Evolutionary conservation across 2,888 invertebrate species (phyloP).

Genomic region (Ptychoptera albimana): DNA sequence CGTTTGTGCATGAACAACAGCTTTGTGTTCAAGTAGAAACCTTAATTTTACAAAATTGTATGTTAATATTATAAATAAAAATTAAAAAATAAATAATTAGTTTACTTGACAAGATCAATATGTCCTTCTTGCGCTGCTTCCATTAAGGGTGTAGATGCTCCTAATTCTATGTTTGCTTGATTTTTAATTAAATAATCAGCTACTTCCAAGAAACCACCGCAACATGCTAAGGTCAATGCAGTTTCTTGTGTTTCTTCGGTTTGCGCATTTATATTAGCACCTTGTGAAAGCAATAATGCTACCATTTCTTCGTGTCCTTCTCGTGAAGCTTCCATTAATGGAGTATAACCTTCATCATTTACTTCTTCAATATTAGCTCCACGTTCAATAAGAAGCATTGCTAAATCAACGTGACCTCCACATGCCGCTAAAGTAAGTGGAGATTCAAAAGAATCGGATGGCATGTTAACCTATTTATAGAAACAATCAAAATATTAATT

Average conservation of each 20-base stretch:
- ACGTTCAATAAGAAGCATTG: conserved; percentile 84
- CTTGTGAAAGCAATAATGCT: conserved; percentile 77
- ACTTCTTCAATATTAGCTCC: conserved; percentile 99
- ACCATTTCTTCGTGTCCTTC: conserved; percentile 99
- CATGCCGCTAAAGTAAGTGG: conserved; percentile 96
- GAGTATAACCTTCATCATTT: conserved; percentile 98
- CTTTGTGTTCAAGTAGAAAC: conserved; percentile 68
- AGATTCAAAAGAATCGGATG: conserved; percentile 97
- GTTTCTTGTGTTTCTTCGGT: conserved; percentile 99
- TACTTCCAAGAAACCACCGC: conserved; percentile 88
- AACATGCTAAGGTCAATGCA: conserved; percentile 83
- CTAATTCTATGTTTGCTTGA: conserved; percentile 87
- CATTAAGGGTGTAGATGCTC: conserved; percentile 94
- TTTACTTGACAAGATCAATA: conserved; percentile 52
- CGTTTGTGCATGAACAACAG: conserved; percentile 86
- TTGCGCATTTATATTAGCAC: conserved; percentile 93
- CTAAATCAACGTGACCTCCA: conserved; percentile 95
- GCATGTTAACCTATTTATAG: conserved; percentile 56
- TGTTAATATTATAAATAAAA: neutral
- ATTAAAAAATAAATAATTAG: neutral
- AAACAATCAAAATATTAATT: too few relatives aligned
- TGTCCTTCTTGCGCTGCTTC: conserved; percentile 98
- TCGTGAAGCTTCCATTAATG: conserved; percentile 96
- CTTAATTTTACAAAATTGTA: conserved; percentile 22
- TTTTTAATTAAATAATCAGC: conserved; percentile 90